Base-by-base conservation (phyloP, 2,888 invertebrate genomes). In the Dicyrtomina minuta region DNA sequence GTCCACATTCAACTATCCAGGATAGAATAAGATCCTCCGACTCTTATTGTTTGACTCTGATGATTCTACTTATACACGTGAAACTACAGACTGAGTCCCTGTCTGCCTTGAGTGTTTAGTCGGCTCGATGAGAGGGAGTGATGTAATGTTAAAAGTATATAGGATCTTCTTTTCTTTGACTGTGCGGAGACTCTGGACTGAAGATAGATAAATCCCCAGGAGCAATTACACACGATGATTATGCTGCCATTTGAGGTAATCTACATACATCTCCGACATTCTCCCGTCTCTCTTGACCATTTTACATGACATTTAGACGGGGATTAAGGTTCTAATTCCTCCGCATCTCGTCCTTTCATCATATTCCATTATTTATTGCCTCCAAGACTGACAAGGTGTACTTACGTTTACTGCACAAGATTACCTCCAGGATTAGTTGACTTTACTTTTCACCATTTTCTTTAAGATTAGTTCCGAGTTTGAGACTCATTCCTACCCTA, bases 241-340 rank as follows among this genome's bases (percentile, higher is more conserved):
- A 55, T 55, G 55, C 26, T 15, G 15, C 55, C 27, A 55, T 55
- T 55, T 55, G 55, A 55, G n/a, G 55, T 55, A 55, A 55, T 55
- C 55, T 55, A 12, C 55, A 8, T 55, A 12, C 27, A 24, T 15
- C 55, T 20, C 20, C n/a, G n/a, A 15, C 10, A 26, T 13, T 15
- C 26, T 55, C 55, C n/a, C n/a, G 22, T 55, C n/a, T 27, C 55
- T 24, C 53, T 53, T 20, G 13, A 51, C 33, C 33, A 33, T 33
- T 33, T 51, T 55, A 22, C 55, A 26, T 55, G 55, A 55, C 55
- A 55, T 55, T 55, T 55, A 55, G 55, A 55, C 55, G 26, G 26
- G 55, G 27, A 55, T 55, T 55, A 55, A 55, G 55, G 24, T 55
- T 22, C 26, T 55, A 55, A 55, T 55, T 26, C 46, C 55, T 13